These are phyloP conservation scores for Dromococcyx pavoninus DNA, from an alignment of 2,797 vertebrate species.

Conservation along the genomic window DNA sequence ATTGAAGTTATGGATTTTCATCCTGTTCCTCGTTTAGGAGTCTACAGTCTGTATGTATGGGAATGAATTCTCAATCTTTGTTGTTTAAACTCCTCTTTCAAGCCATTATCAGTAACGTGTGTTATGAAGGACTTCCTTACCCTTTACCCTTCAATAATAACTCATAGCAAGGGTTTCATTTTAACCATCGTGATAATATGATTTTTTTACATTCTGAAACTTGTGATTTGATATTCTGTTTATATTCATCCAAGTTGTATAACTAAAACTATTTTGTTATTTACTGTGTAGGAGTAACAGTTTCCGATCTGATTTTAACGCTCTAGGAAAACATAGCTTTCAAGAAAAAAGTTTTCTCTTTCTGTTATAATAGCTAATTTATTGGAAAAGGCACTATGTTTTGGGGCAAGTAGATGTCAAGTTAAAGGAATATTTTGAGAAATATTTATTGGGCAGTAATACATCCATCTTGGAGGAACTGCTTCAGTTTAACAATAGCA, in stretches of 20 bases:
- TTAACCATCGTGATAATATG: background rate
- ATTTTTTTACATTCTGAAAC: background rate
- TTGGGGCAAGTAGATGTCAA: background rate
- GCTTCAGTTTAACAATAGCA: background rate
- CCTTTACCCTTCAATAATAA: background rate
- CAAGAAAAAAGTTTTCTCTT: background rate
- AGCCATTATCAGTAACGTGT: background rate
- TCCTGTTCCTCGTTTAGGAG: background rate
- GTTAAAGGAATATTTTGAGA: background rate
- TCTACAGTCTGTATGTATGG: background rate
- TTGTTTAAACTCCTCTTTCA: background rate
- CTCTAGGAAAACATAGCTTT: background rate
- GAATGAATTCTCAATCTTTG: background rate
- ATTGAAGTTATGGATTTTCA: background rate
- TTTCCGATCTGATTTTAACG: background rate
- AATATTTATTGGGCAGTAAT: background rate
- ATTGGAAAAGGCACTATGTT: background rate
- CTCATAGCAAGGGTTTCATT: background rate
- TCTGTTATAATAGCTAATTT: background rate
- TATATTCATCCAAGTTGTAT: background rate
- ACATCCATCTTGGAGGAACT: background rate
- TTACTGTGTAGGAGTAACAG: background rate
- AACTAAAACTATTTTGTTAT: background rate
- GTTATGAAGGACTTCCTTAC: background rate
- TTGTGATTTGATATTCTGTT: background rate